Percentiles rank a stretch among this genome's conserved stretches.
phyloP scores from a whole-genome alignment of 2,888 invertebrate species.

The Seladonia tumulorum region DNA sequence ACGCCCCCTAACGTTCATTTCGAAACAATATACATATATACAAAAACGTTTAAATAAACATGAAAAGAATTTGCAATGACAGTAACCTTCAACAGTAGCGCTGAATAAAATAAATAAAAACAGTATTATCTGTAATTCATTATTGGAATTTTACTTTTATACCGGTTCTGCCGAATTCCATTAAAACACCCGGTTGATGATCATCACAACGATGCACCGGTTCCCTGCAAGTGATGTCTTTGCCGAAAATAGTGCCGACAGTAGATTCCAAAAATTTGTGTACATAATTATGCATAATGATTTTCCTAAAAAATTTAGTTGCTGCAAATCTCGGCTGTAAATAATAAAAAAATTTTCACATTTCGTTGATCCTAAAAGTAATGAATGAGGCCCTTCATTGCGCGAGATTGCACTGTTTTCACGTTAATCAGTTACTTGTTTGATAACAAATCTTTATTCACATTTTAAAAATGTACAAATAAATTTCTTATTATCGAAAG shows the following conservation, averaged over 20 bases:
- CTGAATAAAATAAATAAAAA: background rate
- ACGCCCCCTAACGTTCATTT: slow-evolving; percentile 39
- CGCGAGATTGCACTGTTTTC: slow-evolving; percentile 27
- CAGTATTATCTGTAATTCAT: background rate
- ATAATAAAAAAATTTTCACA: background rate
- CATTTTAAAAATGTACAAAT: slow-evolving; percentile 12
- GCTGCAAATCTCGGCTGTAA: background rate
- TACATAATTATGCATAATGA: slow-evolving; percentile 74
- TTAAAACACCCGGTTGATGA: slow-evolving; percentile 80
- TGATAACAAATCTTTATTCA: background rate
- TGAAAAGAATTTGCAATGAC: background rate
- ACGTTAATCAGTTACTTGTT: slow-evolving; percentile 40
- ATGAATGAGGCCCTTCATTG: slow-evolving; percentile 21
- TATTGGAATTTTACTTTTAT: slow-evolving; percentile 71
- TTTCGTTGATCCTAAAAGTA: background rate
- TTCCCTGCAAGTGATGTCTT: slow-evolving; percentile 80
- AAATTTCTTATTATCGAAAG: slow-evolving; percentile 14
- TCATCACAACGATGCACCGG: slow-evolving; percentile 79
- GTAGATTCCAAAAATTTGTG: slow-evolving; percentile 77
- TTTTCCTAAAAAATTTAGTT: background rate
- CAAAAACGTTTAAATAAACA: slow-evolving; percentile 9
- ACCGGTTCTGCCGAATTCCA: slow-evolving; percentile 79
- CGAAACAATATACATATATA: background rate
- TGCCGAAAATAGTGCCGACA: slow-evolving; percentile 79
- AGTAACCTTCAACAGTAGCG: background rate